phyloP scores from a whole-genome alignment of 1,140 invertebrate genomes.

The Andricus grossulariae region DNA sequence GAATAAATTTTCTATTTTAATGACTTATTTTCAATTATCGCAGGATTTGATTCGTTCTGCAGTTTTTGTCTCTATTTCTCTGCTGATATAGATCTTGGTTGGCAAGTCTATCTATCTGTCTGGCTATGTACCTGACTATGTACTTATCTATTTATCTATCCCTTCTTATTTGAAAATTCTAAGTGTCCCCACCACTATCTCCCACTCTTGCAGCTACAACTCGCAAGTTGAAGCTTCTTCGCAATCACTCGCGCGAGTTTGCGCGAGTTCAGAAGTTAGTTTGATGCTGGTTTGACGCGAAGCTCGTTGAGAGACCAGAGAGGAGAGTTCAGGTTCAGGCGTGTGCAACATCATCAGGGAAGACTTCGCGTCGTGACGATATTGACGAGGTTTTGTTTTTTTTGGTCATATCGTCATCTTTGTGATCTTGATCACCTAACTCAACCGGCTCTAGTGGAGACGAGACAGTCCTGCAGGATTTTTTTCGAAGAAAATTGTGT shows the following conservation, averaged over 20 bases:
- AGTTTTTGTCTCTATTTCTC: too few species aligned
- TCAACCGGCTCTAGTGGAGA: too few species aligned
- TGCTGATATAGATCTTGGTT: too few species aligned
- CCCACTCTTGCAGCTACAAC: neutral
- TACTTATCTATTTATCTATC: neutral
- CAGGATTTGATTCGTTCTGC: too few species aligned
- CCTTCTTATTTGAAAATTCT: slow-evolving; percentile 29
- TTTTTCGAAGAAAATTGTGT: neutral
- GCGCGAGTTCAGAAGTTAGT: slow-evolving; percentile 27
- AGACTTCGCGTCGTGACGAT: neutral
- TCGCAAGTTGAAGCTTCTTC: slow-evolving; percentile 20
- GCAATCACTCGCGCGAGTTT: slow-evolving; percentile 12
- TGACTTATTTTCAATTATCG: too few species aligned
- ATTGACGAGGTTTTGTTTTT: neutral
- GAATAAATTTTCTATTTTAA: too few species aligned
- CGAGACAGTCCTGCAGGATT: too few species aligned
- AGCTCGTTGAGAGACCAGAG: neutral
- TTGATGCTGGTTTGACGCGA: slow-evolving; percentile 7
- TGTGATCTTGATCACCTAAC: too few species aligned
- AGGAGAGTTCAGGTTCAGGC: neutral
- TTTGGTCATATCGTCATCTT: too few species aligned
- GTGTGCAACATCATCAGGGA: slow-evolving; percentile 1
- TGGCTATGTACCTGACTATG: too few species aligned
- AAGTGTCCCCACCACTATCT: slow-evolving; percentile 13
- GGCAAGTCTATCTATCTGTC: too few species aligned